A percentile compares a stretch with the other conserved stretches of the same genome.
phyloP scores from a whole-genome alignment of 2,797 vertebrate genomes.

The Hippopotamyrus pictus region DNA sequence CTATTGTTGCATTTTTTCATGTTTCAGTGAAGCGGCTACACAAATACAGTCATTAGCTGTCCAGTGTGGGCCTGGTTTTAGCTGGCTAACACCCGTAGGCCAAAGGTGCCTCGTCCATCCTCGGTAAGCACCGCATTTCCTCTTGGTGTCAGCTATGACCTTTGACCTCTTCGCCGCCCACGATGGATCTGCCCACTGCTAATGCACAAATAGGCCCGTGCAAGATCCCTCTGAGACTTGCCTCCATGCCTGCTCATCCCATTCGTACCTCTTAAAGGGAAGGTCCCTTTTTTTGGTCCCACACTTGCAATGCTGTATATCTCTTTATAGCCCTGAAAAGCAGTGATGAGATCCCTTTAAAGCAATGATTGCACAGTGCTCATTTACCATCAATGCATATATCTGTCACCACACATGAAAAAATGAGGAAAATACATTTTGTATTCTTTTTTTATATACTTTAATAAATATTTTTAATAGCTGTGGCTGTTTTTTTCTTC shows the following conservation, averaged over 20 bases:
- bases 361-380: background rate
- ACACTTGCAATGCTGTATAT: background rate
- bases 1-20: background rate
- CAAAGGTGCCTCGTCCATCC: background rate
- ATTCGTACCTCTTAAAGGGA: background rate
- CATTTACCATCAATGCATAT: background rate
- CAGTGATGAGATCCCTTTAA: background rate
- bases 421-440: constrained; percentile 21
- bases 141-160: background rate
- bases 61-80: background rate
- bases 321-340: background rate
- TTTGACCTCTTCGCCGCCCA: background rate
- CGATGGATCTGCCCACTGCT: background rate
- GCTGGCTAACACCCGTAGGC: background rate
- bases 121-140: background rate
- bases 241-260: background rate
- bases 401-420: background rate
- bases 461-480: constrained; percentile 42
- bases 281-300: background rate
- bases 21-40: background rate
- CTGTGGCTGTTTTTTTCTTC: constrained; percentile 8
- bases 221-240: background rate
- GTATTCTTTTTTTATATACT: constrained; percentile 33
- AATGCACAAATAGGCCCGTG: background rate
- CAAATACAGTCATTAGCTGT: background rate